Evolutionary conservation across 2,888 invertebrate genomes (phyloP), one percentile per base, ranked within the genome.

Genomic region (Brenthis daphne): DNA sequence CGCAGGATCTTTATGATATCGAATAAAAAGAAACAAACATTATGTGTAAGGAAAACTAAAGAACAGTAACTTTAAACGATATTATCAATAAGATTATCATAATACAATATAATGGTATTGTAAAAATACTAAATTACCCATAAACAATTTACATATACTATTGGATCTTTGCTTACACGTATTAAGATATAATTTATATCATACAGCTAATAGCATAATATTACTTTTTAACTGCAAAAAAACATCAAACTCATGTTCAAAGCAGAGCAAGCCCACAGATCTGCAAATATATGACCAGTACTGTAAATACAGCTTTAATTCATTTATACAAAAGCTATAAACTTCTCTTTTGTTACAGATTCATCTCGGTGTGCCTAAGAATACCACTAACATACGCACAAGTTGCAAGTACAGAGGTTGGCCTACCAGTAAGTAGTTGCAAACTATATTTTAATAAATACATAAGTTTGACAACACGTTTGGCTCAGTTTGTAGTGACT

Each of bases 291-390:
- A 53, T 63, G 63, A 63, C 37, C 48, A 13, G 24, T 54, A 47
- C 29, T 54, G 43, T n/a, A 20, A 57, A 33, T 43, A 24, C 24
- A 48, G 29, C 29, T 20, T 11, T 43, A 24, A 50, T n/a, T 11
- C 37, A 43, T 68, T 56, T 50, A 53, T 54, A 67, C 24, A 55
- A 24, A 55, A 54, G 50, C 16, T 55, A 20, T 50, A 50, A 57
- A 24, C 12, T 53, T 14, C 48, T 73, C 80, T 74, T 61, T 79
- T 82, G 84, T 91, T 91, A 53, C 90, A 91, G 92, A 83, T 82
- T 87, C 73, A 81, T 88, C 74, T 81, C 84, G 48, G 78, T 81
- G 69, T 85, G 82, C 75, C 80, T 85, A 69, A 82, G 82, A 73
- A 79, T 82, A 72, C 75, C 83, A 73, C 75, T 83, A 69, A 85